phyloP scores from a whole-genome alignment of 1,140 invertebrate genomes.

The Heliconius melpomene region DNA sequence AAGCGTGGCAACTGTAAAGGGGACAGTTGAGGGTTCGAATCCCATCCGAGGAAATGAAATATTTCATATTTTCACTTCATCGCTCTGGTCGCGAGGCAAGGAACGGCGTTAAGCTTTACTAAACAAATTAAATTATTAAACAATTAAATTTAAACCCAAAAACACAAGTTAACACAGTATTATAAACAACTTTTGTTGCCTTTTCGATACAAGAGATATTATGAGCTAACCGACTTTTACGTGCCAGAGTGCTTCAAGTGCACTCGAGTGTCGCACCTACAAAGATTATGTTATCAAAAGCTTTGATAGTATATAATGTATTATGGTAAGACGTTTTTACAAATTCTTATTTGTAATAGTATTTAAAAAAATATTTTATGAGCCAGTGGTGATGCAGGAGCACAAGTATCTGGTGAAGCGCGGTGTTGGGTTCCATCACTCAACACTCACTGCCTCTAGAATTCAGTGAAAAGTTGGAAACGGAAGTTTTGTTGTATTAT shows the following conservation, averaged over 20 bases:
- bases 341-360: too few species aligned
- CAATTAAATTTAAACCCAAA: background rate
- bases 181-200: constrained; percentile 29
- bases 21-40: background rate
- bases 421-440: too few species aligned
- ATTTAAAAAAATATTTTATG: too few species aligned
- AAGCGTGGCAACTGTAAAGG: background rate
- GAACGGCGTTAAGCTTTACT: too few species aligned
- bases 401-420: too few species aligned
- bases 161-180: background rate
- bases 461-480: too few species aligned
- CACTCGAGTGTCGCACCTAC: constrained; percentile 36
- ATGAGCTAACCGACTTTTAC: constrained; percentile 35
- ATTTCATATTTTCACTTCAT: background rate
- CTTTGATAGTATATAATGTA: constrained; percentile 6
- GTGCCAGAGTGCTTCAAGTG: constrained; percentile 34
- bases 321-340: background rate
- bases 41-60: background rate
- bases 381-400: too few species aligned
- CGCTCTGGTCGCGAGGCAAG: background rate
- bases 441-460: too few species aligned
- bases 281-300: constrained; percentile 35
- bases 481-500: too few species aligned
- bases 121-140: too few species aligned
- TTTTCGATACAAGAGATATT: constrained; percentile 38